Evolutionary conservation across 2,113 vertebrate species (phyloP), one percentile per base, ranked within the genome.

Genomic region (Grallaria varia): DNA sequence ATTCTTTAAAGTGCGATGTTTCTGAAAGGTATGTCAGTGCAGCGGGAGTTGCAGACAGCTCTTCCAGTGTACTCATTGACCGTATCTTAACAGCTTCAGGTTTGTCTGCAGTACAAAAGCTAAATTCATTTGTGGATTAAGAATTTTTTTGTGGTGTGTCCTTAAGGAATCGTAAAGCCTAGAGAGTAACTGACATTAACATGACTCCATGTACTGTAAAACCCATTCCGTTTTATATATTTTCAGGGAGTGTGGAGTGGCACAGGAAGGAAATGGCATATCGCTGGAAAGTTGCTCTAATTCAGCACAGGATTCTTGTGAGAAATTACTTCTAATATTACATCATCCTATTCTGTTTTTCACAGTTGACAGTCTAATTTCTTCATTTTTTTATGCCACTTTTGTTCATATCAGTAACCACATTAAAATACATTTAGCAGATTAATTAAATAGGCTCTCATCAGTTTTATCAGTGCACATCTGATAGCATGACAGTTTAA

Each of bases 291-390:
- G 80, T 95, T 96, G 94, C 91, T 95, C 88, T 96, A 97, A 97
- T 96, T 92, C 95, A 97, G 94, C 95, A 94, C 90, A 96, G 96
- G 94, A 95, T 80, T 92, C 92, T 97, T 96, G 94, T 95, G 95
- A 97, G 94, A 95, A 95, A 93, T 90, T 95, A 83, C 89, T 96
- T 97, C 85, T 96, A 95, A 96, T 95, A 95, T 95, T 95, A 90
- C 90, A 81, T 90, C 90, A 95, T 92, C 76, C 83, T 91, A 42
- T 77, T 88, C 50, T 90, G 85, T 72, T 96, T 92, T 93, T 87
- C 77, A 71, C 88, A 95, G 75, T 93, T 94, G 93, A 59, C 80
- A 84, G 63, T 94, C 82, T 93, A 82, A 85, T 92, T 93, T 94
- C 56, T 56, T 87, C 81, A 87, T 95, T 89, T 92, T 92, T 93